Evolutionary conservation across 2,113 vertebrate genomes (phyloP).

Genomic region (Chionomys nivalis): DNA sequence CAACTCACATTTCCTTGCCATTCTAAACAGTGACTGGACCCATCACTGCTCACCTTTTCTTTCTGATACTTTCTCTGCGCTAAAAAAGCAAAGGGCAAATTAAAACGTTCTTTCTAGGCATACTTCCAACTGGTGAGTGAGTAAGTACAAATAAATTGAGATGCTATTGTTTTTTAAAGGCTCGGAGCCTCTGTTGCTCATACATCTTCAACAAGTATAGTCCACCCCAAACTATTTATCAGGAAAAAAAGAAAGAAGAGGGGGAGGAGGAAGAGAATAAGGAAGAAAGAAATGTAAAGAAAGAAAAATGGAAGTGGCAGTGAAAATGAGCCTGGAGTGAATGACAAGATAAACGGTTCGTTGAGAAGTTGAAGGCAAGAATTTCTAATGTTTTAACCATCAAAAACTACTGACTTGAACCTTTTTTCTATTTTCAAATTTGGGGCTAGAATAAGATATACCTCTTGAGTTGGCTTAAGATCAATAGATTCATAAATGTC

Average conservation of each 20-base stretch:
- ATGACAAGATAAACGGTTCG: not conserved
- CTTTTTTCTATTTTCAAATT: constrained; percentile 40
- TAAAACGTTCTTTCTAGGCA: constrained; percentile 24
- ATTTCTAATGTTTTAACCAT: not conserved
- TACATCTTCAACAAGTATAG: not conserved
- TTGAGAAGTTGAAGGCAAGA: not conserved
- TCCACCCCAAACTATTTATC: not conserved
- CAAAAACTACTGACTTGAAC: not conserved
- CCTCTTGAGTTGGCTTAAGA: constrained; percentile 27
- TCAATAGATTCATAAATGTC: not conserved
- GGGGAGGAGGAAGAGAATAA: not conserved
- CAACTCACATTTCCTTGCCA: not conserved
- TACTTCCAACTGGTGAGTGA: constrained; percentile 12
- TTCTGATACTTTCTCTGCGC: not conserved
- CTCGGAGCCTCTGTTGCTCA: not conserved
- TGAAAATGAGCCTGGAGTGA: not conserved
- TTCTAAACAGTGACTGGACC: not conserved
- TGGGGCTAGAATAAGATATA: not conserved
- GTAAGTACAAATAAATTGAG: not conserved
- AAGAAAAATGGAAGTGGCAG: not conserved
- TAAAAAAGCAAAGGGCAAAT: constrained; percentile 38
- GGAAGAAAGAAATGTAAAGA: not conserved
- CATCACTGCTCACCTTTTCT: not conserved
- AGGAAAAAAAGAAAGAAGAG: not conserved
- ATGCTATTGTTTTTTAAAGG: not conserved